A percentile compares a stretch with the other conserved stretches of the same genome.
These are phyloP conservation scores for Anaspis maculata DNA, from an alignment of 2,888 invertebrate species.

Conservation along the genomic window DNA sequence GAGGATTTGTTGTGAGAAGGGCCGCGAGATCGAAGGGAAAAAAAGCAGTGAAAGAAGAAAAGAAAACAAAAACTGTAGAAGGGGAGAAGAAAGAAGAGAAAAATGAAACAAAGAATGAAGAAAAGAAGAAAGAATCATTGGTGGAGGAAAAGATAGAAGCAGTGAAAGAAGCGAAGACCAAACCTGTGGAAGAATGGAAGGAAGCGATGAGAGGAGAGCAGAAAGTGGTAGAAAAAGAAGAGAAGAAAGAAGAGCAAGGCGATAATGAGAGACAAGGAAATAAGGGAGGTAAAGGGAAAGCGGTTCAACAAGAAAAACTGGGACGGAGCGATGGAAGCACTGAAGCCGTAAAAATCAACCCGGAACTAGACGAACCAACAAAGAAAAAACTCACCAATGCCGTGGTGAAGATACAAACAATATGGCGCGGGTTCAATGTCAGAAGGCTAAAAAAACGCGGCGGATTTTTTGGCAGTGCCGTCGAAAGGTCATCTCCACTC, in stretches of 20 bases:
- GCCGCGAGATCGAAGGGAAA: slow-evolving; percentile 1
- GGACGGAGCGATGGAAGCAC: no score
- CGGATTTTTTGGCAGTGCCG: slow-evolving; percentile 9
- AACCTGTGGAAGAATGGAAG: background rate
- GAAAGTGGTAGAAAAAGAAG: no score
- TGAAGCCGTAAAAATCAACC: no score
- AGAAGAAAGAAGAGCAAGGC: background rate
- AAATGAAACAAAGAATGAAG: background rate
- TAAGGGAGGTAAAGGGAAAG: background rate
- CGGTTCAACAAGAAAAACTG: background rate
- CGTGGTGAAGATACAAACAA: slow-evolving; percentile 12
- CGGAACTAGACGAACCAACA: no score
- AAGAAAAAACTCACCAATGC: slow-evolving; percentile 7
- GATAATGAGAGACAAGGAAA: background rate
- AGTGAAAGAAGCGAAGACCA: slow-evolving; percentile 2
- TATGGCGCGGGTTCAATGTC: slow-evolving; percentile 11
- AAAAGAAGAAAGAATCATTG: background rate
- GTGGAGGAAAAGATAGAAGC: slow-evolving; percentile 1
- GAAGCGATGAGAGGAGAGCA: background rate
- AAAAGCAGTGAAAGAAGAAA: background rate
- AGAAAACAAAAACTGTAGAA: no score
- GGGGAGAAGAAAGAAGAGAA: background rate
- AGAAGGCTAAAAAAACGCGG: slow-evolving; percentile 6
- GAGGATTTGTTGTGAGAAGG: slow-evolving; percentile 10
- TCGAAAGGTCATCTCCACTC: slow-evolving; percentile 3